Evolutionary conservation across 2,113 vertebrate genomes (phyloP), one percentile per base, ranked within the genome.

Genomic region (Rhinoptilus africanus): DNA sequence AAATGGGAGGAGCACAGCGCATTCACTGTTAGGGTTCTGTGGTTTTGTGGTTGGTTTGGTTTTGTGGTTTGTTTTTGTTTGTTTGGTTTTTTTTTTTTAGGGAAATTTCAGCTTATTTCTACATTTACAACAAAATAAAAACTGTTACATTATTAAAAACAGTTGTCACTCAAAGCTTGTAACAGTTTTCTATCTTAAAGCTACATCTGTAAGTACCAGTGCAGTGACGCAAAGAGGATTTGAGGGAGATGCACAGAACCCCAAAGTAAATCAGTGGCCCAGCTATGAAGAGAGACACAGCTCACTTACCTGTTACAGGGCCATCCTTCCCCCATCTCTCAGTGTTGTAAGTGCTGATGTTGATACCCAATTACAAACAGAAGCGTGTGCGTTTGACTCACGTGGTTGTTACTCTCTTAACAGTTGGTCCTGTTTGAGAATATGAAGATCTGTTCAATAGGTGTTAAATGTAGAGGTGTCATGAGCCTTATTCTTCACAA

Each of bases 341-440:
- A 60, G 13, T 66, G 78, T 43, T 41, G 27, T 53, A 26, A 23
- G 48, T 63, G 60, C 54, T 8, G 22, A 14, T 24, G 12, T n/a
- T 37, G 64, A 14, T 54, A 50, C 5, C 24, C 22, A n/a, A 4
- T 45, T 89, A 32, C 28, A 57, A 45, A 77, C 24, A 66, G 14
- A 93, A 14, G 24, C 0, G 0, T 9, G 13, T 39, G 28, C 3
- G 2, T 37, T 41, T n/a, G 22, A 56, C 24, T 47, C 4, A 1
- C 1, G 0, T 30, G 17, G 11, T 35, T 41, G 28, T 78, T 82
- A 39, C 37, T 32, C 20, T 47, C 41, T 24, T 22, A 51, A 59
- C 30, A 60, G 56, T 2, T 78, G 64, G 17, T 45, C 32, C 34
- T n/a, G 24, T 51, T 88, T 72, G 43, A 81, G 73, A 39, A 16